A percentile compares a stretch with the other conserved stretches of the same genome.
phyloP scores from a whole-genome alignment of 2,113 vertebrate species.

The Promerops cafer region DNA sequence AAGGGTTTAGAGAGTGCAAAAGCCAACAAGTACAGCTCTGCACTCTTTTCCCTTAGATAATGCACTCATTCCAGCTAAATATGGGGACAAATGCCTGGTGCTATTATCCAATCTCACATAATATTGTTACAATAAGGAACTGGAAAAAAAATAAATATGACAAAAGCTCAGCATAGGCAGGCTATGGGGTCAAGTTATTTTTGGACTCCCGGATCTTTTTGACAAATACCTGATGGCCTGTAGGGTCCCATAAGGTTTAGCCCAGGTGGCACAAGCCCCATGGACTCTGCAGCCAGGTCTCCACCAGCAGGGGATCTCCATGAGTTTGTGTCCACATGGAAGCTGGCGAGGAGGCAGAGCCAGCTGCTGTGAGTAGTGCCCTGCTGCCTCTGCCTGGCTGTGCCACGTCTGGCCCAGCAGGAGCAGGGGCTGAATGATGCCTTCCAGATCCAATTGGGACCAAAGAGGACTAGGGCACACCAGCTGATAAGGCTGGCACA shows the following conservation, averaged over 20 bases:
- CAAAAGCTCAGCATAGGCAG: neutral
- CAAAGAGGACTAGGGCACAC: neutral
- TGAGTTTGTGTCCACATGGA: accelerated
- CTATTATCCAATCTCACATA: neutral
- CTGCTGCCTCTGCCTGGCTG: neutral
- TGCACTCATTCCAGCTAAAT: neutral
- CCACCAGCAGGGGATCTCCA: neutral
- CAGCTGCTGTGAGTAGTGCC: neutral
- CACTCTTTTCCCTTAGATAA: neutral
- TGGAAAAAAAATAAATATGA: neutral
- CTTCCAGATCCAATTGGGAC: neutral
- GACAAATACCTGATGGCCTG: neutral
- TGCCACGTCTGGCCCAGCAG: neutral
- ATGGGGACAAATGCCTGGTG: neutral
- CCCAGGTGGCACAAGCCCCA: neutral
- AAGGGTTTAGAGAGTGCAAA: neutral
- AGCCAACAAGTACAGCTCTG: neutral
- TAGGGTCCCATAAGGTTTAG: neutral
- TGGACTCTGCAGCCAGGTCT: neutral
- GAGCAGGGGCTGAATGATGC: neutral
- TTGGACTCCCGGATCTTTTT: neutral
- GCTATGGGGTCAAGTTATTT: neutral
- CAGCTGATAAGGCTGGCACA: neutral
- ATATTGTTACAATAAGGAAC: neutral
- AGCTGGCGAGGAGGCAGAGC: neutral